phyloP scores from a whole-genome alignment of 2,888 invertebrate genomes.

The Pachydiplax longipennis region DNA sequence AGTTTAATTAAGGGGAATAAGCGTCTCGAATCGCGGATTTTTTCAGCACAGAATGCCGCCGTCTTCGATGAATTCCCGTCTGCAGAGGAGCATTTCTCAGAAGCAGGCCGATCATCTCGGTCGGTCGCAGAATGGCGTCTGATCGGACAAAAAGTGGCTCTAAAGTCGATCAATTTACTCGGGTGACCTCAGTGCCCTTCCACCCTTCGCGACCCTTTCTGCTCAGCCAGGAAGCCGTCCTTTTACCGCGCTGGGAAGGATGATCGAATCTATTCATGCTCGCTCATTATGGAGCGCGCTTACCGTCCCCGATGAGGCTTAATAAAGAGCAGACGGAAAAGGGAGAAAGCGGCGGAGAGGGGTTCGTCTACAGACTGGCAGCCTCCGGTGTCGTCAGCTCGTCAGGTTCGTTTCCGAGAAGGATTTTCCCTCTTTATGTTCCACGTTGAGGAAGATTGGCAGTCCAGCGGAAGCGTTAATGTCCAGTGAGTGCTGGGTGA shows the following conservation, averaged over 20 bases:
- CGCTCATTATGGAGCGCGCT: background rate
- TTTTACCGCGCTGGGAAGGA: background rate
- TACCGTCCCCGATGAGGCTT: background rate
- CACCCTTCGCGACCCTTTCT: background rate
- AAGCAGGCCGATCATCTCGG: background rate
- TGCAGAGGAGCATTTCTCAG: background rate
- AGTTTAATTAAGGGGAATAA: too few relatives aligned
- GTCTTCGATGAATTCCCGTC: too few relatives aligned
- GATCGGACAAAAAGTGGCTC: background rate
- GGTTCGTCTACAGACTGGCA: background rate
- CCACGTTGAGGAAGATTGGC: background rate
- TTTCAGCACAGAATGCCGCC: too few relatives aligned
- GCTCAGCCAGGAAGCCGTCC: background rate
- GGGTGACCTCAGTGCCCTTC: background rate
- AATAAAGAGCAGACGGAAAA: background rate
- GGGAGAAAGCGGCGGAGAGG: background rate
- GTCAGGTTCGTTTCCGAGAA: background rate
- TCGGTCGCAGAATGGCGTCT: background rate
- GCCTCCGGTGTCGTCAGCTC: background rate
- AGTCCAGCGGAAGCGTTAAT: too few relatives aligned
- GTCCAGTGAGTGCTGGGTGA: too few relatives aligned
- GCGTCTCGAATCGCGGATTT: too few relatives aligned
- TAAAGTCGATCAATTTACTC: background rate
- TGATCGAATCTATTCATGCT: background rate
- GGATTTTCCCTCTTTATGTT: background rate